Conservation (phyloP, 2,888 invertebrate genomes). For the Sinopyrophorus schimmeli region DNA sequence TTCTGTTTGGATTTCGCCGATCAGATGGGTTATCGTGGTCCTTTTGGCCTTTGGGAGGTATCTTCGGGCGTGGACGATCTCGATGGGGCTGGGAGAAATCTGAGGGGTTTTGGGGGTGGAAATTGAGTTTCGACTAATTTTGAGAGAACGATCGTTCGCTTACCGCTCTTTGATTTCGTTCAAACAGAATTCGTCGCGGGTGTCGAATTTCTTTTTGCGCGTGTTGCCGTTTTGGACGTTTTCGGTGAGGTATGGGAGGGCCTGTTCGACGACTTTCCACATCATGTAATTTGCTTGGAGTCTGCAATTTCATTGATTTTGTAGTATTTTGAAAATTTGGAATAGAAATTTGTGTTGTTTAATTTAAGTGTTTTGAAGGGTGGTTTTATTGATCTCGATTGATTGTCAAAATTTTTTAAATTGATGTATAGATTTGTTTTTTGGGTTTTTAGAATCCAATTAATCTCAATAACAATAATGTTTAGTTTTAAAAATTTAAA, state of each 20-base stretch:
- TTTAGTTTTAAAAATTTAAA: too few relatives aligned
- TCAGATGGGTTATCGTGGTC: slow-evolving; percentile 36
- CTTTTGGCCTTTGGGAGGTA: slow-evolving; percentile 18
- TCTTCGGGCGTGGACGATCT: slow-evolving; percentile 9
- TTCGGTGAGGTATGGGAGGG: slow-evolving; percentile 14
- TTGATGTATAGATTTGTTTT: too few relatives aligned
- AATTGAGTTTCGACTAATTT: neutral
- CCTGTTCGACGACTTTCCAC: slow-evolving; percentile 39
- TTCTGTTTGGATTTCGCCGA: slow-evolving; percentile 36
- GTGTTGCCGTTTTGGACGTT: slow-evolving; percentile 7
- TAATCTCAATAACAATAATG: too few relatives aligned
- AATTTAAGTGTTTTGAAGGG: too few relatives aligned
- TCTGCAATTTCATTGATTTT: too few relatives aligned
- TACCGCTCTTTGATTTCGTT: slow-evolving; percentile 15
- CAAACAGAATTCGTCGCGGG: slow-evolving; percentile 19
- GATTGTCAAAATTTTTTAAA: too few relatives aligned
- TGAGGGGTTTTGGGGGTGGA: neutral
- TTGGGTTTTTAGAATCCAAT: too few relatives aligned
- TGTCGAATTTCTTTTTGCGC: neutral
- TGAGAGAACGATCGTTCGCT: neutral
- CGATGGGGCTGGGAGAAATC: slow-evolving; percentile 14
- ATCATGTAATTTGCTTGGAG: slow-evolving; percentile 43
- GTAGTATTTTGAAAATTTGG: too few relatives aligned
- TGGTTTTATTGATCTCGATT: too few relatives aligned
- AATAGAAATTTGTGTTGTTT: too few relatives aligned